Percentiles rank a stretch among this genome's conserved stretches.
Evolutionary conservation across 2,888 invertebrate species (phyloP).

Genomic region (Orthonevra nobilis): DNA sequence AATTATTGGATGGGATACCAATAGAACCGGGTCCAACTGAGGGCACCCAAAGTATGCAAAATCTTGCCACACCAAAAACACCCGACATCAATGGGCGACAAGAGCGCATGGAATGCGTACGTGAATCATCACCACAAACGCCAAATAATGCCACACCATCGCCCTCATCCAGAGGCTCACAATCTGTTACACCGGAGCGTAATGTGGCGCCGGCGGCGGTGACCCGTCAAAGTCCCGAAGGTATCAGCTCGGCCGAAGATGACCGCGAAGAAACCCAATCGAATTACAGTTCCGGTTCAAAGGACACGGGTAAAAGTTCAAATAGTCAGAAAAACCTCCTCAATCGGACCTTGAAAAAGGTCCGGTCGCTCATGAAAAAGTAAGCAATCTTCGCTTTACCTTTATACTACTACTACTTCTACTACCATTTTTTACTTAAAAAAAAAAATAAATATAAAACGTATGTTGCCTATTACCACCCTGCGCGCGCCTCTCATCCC

Average conservation of each 20-base stretch:
- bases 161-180: slow-evolving; percentile 74
- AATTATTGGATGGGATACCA: slow-evolving; percentile 81
- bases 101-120: slow-evolving; percentile 64
- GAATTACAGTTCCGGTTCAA: slow-evolving; percentile 72
- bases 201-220: slow-evolving; percentile 53
- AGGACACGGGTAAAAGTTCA: slow-evolving; percentile 70
- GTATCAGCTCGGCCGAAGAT: slow-evolving; percentile 79
- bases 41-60: slow-evolving; percentile 79
- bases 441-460: slow-evolving; percentile 21
- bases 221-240: slow-evolving; percentile 78
- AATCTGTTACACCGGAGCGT: slow-evolving; percentile 76
- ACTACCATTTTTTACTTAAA: slow-evolving; percentile 55
- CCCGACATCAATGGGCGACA: slow-evolving; percentile 71
- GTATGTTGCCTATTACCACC: slow-evolving; percentile 64
- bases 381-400: slow-evolving; percentile 75
- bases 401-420: slow-evolving; percentile 42
- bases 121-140: slow-evolving; percentile 37
- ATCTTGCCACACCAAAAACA: slow-evolving; percentile 76
- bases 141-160: slow-evolving; percentile 48
- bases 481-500: slow-evolving; percentile 60
- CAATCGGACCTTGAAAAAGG: slow-evolving; percentile 91
- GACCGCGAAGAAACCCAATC: slow-evolving; percentile 77
- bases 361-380: slow-evolving; percentile 86
- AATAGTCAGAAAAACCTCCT: slow-evolving; percentile 85
- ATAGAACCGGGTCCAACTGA: slow-evolving; percentile 76